Evolutionary conservation across 2,888 invertebrate genomes (phyloP).

Genomic region (Drosophila anomelani): DNA sequence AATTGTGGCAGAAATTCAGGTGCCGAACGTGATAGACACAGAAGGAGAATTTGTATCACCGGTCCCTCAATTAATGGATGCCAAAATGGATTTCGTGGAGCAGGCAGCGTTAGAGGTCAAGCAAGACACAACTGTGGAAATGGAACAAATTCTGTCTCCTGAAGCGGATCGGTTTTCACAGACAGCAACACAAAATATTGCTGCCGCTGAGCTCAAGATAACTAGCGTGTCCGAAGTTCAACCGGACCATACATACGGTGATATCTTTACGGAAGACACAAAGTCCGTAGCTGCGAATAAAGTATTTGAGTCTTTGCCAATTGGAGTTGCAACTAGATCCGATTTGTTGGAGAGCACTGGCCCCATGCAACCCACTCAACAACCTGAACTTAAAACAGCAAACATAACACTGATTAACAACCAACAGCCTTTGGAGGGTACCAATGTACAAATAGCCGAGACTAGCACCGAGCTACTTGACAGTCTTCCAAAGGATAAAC

Average conservation of each 20-base stretch:
- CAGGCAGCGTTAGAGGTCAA: conserved; percentile 87
- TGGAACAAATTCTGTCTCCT: conserved; percentile 86
- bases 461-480: conserved; percentile 48
- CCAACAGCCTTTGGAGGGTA: conserved; percentile 67
- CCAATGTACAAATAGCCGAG: conserved; percentile 68
- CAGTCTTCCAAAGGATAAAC: conserved; percentile 17
- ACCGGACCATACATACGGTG: conserved; percentile 27
- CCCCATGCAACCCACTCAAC: conserved; percentile 29
- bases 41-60: conserved; percentile 84
- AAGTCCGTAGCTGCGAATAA: conserved; percentile 81
- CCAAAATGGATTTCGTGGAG: conserved; percentile 75
- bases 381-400: conserved; percentile 48
- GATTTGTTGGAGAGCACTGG: conserved; percentile 65
- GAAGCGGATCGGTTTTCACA: conserved; percentile 79
- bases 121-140: conserved; percentile 88
- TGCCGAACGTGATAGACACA: conserved; percentile 88
- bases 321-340: conserved; percentile 60
- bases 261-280: conserved; percentile 52
- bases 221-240: conserved; percentile 84
- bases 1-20: conserved; percentile 87
- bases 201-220: conserved; percentile 85
- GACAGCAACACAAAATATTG: conserved; percentile 61
- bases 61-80: conserved; percentile 40
- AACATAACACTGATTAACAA: conserved; percentile 41
- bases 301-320: conserved; percentile 82